Base-by-base conservation (phyloP, 1,140 invertebrate genomes). In the Carcinoscorpius rotundicauda region DNA sequence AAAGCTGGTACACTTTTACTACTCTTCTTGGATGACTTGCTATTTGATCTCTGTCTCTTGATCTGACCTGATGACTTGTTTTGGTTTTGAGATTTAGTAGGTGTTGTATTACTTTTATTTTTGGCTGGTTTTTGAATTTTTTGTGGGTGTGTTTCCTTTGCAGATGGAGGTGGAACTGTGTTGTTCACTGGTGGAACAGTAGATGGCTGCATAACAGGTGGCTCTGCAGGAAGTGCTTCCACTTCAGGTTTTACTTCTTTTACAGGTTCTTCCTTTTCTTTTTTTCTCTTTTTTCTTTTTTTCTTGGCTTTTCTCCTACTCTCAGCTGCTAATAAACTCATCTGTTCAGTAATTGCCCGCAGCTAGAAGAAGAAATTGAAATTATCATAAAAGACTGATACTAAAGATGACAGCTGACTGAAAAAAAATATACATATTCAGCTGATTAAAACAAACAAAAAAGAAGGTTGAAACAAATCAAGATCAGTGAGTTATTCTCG, bases 241-340 rank as follows among this genome's bases (percentile, higher is more conserved):
- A 62, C 65, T 75, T 75, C 67, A 75, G 76, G 62, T 75, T 75
- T 71, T 74, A 78, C 70, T 77, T 77, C 70, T 76, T 75, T 64
- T 70, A 68, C 71, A 29, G 65, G 64, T 52, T 70, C 65, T 52
- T 62, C 58, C 10, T 65, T 64, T 65, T 71, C 67, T 58, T 64
- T 70, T 51, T 50, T 64, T 5, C 64, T 68, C 57, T 84, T 77
- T 77, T 91, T 89, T 75, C 86, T 86, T 73, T 87, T 87, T 70
- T 86, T 86, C 76, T 88, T 84, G 69, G 70, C 73, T 48, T 63
- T 56, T 61, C 65, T 71, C 51, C 64, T 52, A 8, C 57, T 67
- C 53, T 80, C 62, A 51, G 62, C 66, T 61, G 69, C 69, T 60
- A 71, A 63, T 29, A 61, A 57, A 64, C 61, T 67, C 29, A 73